Base-by-base conservation (phyloP, 1,140 invertebrate genomes). In the Macrobrachium rosenbergii region DNA sequence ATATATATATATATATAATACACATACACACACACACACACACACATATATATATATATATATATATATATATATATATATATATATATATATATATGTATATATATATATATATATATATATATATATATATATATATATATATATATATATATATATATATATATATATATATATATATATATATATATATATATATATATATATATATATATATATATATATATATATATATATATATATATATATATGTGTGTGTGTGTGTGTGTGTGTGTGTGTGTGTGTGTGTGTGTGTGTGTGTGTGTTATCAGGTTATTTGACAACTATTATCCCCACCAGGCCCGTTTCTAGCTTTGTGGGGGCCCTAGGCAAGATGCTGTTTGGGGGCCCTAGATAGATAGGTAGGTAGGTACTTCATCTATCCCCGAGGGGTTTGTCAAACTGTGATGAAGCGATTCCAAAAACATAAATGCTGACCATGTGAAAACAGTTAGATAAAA, bases 1-100 rank as follows among this genome's bases (percentile, higher is more conserved):
- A 23, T 69, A 69, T 69, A 69, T 69, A 23, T 69, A 69, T 69
- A 69, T 69, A 23, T 23, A 23, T 69, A 23, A n/a, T n/a, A n/a
- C n/a, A n/a, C n/a, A n/a, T n/a, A n/a, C n/a, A n/a, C n/a, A n/a
- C n/a, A n/a, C n/a, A n/a, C n/a, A n/a, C n/a, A n/a, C n/a, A n/a
- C n/a, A n/a, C n/a, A n/a, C n/a, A n/a, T 69, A 23, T 69, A 23
- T 23, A 23, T 69, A 23, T 69, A 23, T 69, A 16, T 69, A 23
- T 69, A 23, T 69, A 23, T 69, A 23, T 69, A 16, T 23, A 69
- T 23, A 69, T 23, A 10, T 23, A 69, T 23, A 69, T 23, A 69
- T 23, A 69, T 23, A 69, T 23, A 69, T 23, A 69, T 23, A 69
- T 23, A 69, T 23, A 69, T 23, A 69, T 23, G 21, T 23, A 69